phyloP scores from a whole-genome alignment of 2,888 invertebrate species.

The Agrenia bidenticulata region DNA sequence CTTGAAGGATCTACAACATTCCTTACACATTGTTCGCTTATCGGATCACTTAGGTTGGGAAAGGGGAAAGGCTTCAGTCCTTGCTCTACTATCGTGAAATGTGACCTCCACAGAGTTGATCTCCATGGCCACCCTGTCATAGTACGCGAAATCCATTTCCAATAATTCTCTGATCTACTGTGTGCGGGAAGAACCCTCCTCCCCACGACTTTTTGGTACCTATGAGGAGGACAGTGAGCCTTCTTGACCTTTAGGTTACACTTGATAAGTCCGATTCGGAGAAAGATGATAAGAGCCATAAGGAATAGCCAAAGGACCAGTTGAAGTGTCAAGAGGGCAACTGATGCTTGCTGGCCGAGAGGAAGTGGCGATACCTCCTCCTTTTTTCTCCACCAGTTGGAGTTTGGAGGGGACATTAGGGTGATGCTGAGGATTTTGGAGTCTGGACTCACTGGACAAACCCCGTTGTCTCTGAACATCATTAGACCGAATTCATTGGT shows the following conservation, averaged over 20 bases:
- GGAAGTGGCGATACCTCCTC: neutral
- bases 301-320: slow-evolving; percentile 6
- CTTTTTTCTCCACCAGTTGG: neutral
- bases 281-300: slow-evolving; percentile 12
- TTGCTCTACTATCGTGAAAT: too few species aligned
- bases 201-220: too few species aligned
- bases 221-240: too few species aligned
- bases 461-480: neutral
- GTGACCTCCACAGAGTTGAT: too few species aligned
- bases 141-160: too few species aligned
- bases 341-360: neutral
- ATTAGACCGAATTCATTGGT: neutral
- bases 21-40: too few species aligned
- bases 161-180: too few species aligned
- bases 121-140: too few species aligned
- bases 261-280: slow-evolving; percentile 26
- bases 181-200: too few species aligned
- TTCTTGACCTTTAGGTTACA: slow-evolving; percentile 17
- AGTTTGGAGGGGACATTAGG: neutral
- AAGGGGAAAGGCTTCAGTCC: too few species aligned
- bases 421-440: neutral
- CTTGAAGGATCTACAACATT: too few species aligned
- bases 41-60: too few species aligned
- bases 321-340: neutral
- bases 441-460: neutral